phyloP scores from a whole-genome alignment of 1,140 invertebrate genomes.

The Aphaenogaster ashmeadi region DNA sequence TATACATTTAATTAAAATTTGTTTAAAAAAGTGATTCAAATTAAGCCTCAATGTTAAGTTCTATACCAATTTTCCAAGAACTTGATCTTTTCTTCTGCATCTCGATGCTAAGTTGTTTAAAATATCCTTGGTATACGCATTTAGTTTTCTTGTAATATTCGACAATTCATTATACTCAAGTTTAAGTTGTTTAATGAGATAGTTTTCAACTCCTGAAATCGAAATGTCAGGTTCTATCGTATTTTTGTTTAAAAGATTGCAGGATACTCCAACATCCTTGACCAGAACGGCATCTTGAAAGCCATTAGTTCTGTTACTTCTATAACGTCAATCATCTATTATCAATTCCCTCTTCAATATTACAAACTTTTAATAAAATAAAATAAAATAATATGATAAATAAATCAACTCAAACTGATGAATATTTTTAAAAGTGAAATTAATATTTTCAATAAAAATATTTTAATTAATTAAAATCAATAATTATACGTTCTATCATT shows the following conservation, averaged over 20 bases:
- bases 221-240: not conserved
- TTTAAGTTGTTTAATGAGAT: slow-evolving; percentile 65
- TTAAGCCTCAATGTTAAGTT: not conserved
- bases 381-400: slow-evolving; percentile 7
- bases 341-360: not conserved
- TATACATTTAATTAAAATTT: not conserved
- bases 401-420: not conserved
- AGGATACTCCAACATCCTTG: slow-evolving; percentile 74
- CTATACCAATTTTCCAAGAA: slow-evolving; percentile 55
- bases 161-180: slow-evolving; percentile 73
- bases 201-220: slow-evolving; percentile 31
- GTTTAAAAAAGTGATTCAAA: slow-evolving; percentile 8
- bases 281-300: slow-evolving; percentile 69
- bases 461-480: not conserved
- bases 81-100: slow-evolving; percentile 42
- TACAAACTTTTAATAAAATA: slow-evolving; percentile 10
- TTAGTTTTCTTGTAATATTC: slow-evolving; percentile 72
- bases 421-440: not conserved
- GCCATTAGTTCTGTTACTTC: slow-evolving; percentile 47
- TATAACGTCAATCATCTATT: slow-evolving; percentile 23
- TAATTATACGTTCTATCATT: not conserved
- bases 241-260: slow-evolving; percentile 54
- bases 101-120: slow-evolving; percentile 55
- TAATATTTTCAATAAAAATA: not conserved
- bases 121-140: slow-evolving; percentile 72